A percentile compares a stretch with the other conserved stretches of the same genome.
These are phyloP conservation scores for Calameuta pallipes DNA, from an alignment of 2,888 invertebrate genomes.

Conservation along the genomic window DNA sequence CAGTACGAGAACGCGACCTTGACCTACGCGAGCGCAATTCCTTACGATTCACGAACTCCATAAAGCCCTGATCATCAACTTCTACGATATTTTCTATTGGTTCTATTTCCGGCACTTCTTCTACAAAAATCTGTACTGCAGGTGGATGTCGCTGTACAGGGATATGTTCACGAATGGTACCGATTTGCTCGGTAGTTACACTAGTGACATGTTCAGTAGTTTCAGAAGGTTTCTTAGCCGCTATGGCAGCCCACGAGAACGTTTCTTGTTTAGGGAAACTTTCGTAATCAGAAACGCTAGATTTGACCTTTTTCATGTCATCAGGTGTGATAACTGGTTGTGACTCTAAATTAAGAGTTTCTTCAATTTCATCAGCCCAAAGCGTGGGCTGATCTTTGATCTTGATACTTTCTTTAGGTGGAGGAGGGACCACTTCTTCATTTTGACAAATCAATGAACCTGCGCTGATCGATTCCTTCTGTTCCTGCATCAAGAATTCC, in stretches of 20 bases:
- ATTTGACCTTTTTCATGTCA: conserved; percentile 1
- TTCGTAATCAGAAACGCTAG: background rate
- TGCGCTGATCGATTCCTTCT: background rate
- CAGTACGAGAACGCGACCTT: conserved; percentile 59
- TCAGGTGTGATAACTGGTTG: background rate
- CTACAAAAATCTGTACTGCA: conserved; percentile 52
- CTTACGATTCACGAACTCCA: conserved; percentile 67
- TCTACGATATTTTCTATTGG: conserved; percentile 54
- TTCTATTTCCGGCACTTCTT: conserved; percentile 49
- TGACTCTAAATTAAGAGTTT: conserved; percentile 3
- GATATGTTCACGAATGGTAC: conserved; percentile 17
- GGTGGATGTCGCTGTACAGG: conserved; percentile 25
- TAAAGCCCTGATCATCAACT: conserved; percentile 66
- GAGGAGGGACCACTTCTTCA: background rate
- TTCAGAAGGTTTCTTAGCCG: conserved; percentile 43
- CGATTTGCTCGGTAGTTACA: conserved; percentile 8
- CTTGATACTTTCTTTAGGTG: background rate
- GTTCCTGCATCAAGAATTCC: background rate
- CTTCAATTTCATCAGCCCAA: conserved; percentile 33
- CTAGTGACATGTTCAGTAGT: conserved; percentile 14
- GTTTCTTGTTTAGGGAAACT: conserved; percentile 18
- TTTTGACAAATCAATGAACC: background rate
- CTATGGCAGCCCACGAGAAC: conserved; percentile 51
- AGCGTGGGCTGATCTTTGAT: conserved; percentile 10
- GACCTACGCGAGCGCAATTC: conserved; percentile 63